Evolutionary conservation across 2,888 invertebrate species (phyloP), one percentile per base, ranked within the genome.

Genomic region (Sinelater perroti): DNA sequence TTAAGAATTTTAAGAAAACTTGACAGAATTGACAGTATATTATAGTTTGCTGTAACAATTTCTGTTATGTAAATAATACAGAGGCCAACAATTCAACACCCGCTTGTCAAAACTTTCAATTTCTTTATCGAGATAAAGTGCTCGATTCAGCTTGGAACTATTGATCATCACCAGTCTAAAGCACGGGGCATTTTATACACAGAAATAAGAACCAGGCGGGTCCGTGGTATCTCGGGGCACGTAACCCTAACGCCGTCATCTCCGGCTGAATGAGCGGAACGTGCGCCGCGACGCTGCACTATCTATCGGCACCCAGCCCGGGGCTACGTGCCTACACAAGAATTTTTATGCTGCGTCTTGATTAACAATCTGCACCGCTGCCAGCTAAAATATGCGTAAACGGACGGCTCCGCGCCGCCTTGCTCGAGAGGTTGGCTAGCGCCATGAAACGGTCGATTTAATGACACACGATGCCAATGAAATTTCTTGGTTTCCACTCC

Each of bases 171-270:
- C 46, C 47, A 40, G 55, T 30, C 46, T 40, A 52, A 59, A 56
- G 54, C 49, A 53, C 56, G 44, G 52, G 47, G 58, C 50, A 56
- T 59, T 62, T 59, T 59, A 59, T 55, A 62, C 52, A 58, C 62
- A 62, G 49, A 58, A 62, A 59, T 62, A 62, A 62, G 62, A 62
- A 62, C 46, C 59, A 56, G 46, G 51, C 59, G 56, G 56, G 55
- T 56, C 56, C 49, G 46, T 46, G 56, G 52, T 62, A 62, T 62
- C 62, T 62, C 53, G 38, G 49, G 45, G 55, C 62, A 62, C 62
- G 62, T 62, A 59, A 62, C 59, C 55, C 51, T 56, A 56, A 58
- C 58, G 42, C 59, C 62, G 62, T 59, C 62, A 62, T 62, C 62
- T 58, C 56, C 47, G 55, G 51, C 47, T 56, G 58, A 62, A 62